phyloP scores from a whole-genome alignment of 1,140 invertebrate genomes.

The Protaetia brevitarsis region DNA sequence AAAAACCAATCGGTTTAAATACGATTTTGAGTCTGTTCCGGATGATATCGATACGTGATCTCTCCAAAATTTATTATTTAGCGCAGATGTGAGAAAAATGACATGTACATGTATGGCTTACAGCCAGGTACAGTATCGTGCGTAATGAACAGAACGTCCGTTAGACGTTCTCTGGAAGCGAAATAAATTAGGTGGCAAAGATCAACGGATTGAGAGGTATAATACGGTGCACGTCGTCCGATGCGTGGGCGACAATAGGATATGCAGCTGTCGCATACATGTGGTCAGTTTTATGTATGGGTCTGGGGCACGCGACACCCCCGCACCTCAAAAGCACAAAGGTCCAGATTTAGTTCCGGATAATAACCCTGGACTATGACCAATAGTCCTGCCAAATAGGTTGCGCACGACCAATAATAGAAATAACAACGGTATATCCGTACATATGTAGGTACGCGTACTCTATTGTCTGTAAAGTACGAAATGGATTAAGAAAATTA shows the following conservation, averaged over 20 bases:
- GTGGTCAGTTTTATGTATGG: slow-evolving; percentile 36
- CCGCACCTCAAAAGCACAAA: slow-evolving; percentile 37
- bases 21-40: no score
- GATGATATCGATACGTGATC: neutral
- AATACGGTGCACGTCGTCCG: neutral
- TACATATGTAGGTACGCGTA: no score
- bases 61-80: neutral
- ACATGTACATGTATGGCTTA: neutral
- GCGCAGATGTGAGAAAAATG: slow-evolving; percentile 3
- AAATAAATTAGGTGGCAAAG: slow-evolving; percentile 42
- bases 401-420: neutral
- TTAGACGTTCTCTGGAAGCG: slow-evolving; percentile 35
- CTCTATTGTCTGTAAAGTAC: no score
- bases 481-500: no score
- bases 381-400: neutral
- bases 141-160: neutral
- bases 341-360: slow-evolving; percentile 44
- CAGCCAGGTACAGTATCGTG: neutral
- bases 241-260: slow-evolving; percentile 45
- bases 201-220: slow-evolving; percentile 28
- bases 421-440: no score
- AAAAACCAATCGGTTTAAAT: neutral
- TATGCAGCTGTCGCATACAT: slow-evolving; percentile 39
- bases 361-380: slow-evolving; percentile 39
- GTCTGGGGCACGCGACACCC: slow-evolving; percentile 37